Evolutionary conservation across 2,113 vertebrate species (phyloP), one percentile per base, ranked within the genome.

Genomic region (Atlantisia rogersi): DNA sequence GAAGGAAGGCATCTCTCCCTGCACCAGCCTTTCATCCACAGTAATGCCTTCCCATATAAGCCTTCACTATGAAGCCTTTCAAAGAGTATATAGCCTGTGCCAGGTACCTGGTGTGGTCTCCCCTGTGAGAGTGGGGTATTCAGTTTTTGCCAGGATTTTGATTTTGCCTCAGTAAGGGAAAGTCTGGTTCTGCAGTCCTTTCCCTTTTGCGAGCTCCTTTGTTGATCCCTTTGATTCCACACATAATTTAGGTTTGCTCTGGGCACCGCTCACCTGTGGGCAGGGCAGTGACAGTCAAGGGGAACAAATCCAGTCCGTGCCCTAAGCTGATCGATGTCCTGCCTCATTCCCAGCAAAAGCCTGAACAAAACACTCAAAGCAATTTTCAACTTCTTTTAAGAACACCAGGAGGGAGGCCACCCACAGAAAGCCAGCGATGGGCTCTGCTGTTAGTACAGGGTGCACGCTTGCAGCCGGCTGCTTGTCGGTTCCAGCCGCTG

Each of bases 401-500:
- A 25, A 21, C 67, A 7, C 42, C 9, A 4, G 75, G 56, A 90
- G 50, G 55, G 46, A 86, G 83, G 40, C 42, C 42, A 5, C 16
- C 44, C 71, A 76, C 67, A 86, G 92, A 44, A 68, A 73, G 80
- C 17, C 42, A 48, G 60, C 77, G 58, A 40, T 7, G 73, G 69
- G 40, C 53, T 85, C 17, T 0, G 0, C 46, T 58, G 42, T 77
- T 28, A 42, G 44, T 18, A 40, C 1, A 2, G 71, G 55, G 83
- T 2, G 20, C 2, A 4, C 0, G 3, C 71, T 21, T 53, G 48
- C 86, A 75, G 65, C 26, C 2, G 0, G 56, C 62, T 73, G 40
- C 39, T 67, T n/a, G 46, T 28, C 2, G 4, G 81, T 64, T 77
- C 48, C 0, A 0, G 48, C 70, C 0, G 1, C 56, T 3, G 8